Evolutionary conservation across 2,797 vertebrate species (phyloP), one percentile per base, ranked within the genome.

Genomic region (Percopsis omiscomaycus): DNA sequence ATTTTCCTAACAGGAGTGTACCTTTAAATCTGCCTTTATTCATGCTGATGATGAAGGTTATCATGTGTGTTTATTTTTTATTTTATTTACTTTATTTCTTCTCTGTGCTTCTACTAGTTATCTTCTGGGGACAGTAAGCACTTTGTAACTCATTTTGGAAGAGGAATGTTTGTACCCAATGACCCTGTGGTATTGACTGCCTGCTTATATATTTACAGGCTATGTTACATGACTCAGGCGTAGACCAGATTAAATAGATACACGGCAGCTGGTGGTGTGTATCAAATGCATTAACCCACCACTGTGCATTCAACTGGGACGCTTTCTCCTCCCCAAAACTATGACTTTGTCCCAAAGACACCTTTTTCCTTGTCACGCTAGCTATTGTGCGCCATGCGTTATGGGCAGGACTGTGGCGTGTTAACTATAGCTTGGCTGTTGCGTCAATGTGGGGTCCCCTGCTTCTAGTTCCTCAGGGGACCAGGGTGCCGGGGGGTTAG

Each of bases 351-450:
- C 29, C 65, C 75, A 78, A 69, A 68, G 74, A 76, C 69, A 74
- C 75, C 71, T 71, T 80, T 77, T 54, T 80, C 73, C 71, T 80
- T 84, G 87, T 92, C 87, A 86, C 73, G 76, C 78, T 78, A 91
- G 81, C 85, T 81, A 87, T 92, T 90, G 89, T 90, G 80, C 69
- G 78, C 74, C 47, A 52, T 57, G 29, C 78, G 71, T 66, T 71
- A 68, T 59, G 71, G 74, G 78, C 76, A 32, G 80, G 74, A 66
- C 69, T 52, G 75, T 62, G n/a, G 65, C 37, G 65, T 89, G 88
- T 89, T 87, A 83, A 90, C 90, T 89, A n/a, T 82, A 90, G 89
- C 84, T 77, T 79, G 64, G 58, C 81, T 70, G 30, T 85, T 86
- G 73, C 79, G 68, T 90, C 85, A 88, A 76, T 72, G 72, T 69